Evolutionary conservation across 2,113 vertebrate species (phyloP).

Genomic region (Tragelaphus buxtoni): DNA sequence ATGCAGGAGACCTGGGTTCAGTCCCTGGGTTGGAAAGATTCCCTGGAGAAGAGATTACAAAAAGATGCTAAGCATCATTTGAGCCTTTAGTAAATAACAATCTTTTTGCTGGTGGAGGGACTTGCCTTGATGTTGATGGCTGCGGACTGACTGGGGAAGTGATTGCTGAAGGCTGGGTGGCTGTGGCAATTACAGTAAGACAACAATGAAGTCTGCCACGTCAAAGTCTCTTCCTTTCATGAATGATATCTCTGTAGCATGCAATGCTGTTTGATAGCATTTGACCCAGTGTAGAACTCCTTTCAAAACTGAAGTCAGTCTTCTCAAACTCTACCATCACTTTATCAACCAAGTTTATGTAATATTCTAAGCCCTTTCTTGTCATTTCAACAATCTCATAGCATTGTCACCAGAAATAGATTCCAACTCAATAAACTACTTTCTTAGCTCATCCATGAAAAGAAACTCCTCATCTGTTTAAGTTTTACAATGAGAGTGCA

Average conservation of each 20-base stretch:
- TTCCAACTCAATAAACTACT: background rate
- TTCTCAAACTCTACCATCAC: background rate
- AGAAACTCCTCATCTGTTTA: background rate
- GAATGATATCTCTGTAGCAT: background rate
- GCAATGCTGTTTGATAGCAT: background rate
- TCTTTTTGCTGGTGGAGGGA: background rate
- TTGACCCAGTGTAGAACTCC: background rate
- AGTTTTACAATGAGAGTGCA: background rate
- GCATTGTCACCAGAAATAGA: background rate
- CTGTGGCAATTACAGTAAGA: background rate
- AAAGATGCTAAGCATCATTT: background rate
- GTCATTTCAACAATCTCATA: background rate
- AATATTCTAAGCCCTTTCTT: background rate
- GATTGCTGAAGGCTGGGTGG: background rate
- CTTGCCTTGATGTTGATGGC: background rate
- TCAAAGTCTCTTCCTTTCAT: background rate
- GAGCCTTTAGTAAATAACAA: background rate
- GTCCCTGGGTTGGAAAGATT: background rate
- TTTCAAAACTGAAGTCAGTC: background rate
- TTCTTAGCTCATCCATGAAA: background rate
- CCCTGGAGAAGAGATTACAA: background rate
- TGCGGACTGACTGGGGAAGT: background rate
- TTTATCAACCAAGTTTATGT: background rate
- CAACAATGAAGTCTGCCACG: background rate
- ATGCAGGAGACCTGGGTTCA: background rate